Percentiles rank a stretch among this genome's conserved stretches.
These are phyloP conservation scores for Gallinago undulata DNA, from an alignment of 2,113 vertebrate genomes.

Conservation along the genomic window DNA sequence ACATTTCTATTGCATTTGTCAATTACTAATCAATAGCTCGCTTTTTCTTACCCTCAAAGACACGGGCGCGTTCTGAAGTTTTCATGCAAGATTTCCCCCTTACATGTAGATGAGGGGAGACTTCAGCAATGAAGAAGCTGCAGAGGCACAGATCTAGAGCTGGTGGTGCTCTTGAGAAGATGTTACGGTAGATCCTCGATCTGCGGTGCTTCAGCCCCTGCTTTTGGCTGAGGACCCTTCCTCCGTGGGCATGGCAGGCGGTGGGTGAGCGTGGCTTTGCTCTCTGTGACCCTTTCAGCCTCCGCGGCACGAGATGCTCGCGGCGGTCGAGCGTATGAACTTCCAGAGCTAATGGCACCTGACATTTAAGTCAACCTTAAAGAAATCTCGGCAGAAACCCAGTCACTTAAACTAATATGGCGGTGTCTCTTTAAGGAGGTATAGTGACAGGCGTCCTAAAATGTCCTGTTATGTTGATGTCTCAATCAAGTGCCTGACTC, in stretches of 20 bases:
- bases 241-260: not conserved
- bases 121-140: slow-evolving; percentile 42
- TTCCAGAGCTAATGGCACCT: slow-evolving; percentile 70
- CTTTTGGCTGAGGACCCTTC: not conserved
- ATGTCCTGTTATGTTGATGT: slow-evolving; percentile 52
- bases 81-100: slow-evolving; percentile 22
- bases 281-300: slow-evolving; percentile 67
- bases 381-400: slow-evolving; percentile 65
- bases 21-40: slow-evolving; percentile 90
- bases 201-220: slow-evolving; percentile 18
- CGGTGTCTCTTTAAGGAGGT: slow-evolving; percentile 58
- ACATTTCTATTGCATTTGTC: slow-evolving; percentile 93
- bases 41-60: slow-evolving; percentile 84
- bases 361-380: slow-evolving; percentile 73
- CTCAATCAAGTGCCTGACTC: slow-evolving; percentile 19
- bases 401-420: slow-evolving; percentile 59
- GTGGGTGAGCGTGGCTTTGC: not conserved
- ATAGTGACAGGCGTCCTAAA: slow-evolving; percentile 54
- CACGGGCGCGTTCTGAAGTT: slow-evolving; percentile 47
- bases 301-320: slow-evolving; percentile 17
- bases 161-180: slow-evolving; percentile 36
- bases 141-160: slow-evolving; percentile 57
- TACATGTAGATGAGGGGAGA: slow-evolving; percentile 38
- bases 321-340: slow-evolving; percentile 33
- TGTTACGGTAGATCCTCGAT: slow-evolving; percentile 39